phyloP scores from a whole-genome alignment of 2,888 invertebrate genomes.

The Phorcus lineatus region DNA sequence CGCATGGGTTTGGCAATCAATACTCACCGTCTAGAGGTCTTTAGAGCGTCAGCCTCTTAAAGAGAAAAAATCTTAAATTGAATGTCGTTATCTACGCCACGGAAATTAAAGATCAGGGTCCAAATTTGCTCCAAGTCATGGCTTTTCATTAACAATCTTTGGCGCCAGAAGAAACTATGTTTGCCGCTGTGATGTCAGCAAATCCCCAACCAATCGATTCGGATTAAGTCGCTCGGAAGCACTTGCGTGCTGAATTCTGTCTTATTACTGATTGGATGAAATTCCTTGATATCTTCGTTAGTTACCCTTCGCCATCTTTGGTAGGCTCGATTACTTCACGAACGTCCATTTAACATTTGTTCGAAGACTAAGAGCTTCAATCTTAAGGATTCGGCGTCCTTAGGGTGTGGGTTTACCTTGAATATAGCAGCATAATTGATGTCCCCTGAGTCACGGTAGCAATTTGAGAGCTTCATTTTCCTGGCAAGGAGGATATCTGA shows the following conservation, averaged over 20 bases:
- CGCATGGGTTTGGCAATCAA: not conserved
- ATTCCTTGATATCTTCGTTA: constrained; percentile 10
- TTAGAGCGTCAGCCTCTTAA: constrained; percentile 1
- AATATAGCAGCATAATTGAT: not conserved
- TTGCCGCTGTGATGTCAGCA: constrained; percentile 3
- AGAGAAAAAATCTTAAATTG: constrained; percentile 13
- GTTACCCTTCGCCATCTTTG: not conserved
- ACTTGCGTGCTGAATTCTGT: constrained; percentile 7
- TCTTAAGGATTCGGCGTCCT: not conserved
- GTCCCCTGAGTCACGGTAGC: not conserved
- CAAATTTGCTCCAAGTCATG: constrained; percentile 8
- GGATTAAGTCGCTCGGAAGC: constrained; percentile 15
- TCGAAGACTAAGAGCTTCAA: not conserved
- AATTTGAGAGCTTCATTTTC: not conserved
- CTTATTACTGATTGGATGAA: constrained; percentile 5
- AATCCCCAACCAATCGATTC: not conserved
- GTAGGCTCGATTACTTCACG: not conserved
- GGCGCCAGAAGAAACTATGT: constrained; percentile 11
- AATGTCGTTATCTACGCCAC: constrained; percentile 15
- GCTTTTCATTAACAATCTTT: constrained; percentile 15
- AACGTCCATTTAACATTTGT: not conserved
- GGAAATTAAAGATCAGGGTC: constrained; percentile 10
- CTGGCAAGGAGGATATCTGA: not conserved
- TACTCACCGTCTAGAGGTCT: not conserved
- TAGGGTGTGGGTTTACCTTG: not conserved